These are phyloP conservation scores for Vesta saturnalis DNA, from an alignment of 2,888 invertebrate species.

Conservation along the genomic window DNA sequence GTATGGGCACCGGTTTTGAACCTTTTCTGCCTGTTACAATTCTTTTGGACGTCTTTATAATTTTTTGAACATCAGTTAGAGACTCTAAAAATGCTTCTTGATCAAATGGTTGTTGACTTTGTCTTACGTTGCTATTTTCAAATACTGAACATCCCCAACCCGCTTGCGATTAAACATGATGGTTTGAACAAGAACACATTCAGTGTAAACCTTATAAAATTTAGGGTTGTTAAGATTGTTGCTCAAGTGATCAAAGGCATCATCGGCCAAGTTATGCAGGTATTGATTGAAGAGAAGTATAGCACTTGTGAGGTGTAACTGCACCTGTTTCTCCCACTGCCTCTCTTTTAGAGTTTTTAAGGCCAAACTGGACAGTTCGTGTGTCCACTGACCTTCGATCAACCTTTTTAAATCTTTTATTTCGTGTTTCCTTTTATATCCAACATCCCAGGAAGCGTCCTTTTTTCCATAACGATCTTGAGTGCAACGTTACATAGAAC, in stretches of 20 bases:
- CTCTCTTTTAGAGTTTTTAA: conserved; percentile 44
- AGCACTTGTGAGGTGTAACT: conserved; percentile 42
- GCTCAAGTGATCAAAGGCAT: conserved; percentile 34
- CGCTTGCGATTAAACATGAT: conserved; percentile 26
- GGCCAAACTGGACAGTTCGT: conserved; percentile 45
- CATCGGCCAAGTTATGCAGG: conserved; percentile 28
- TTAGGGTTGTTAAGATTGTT: conserved; percentile 25
- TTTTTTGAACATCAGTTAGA: conserved; percentile 30
- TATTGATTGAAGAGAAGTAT: conserved; percentile 38
- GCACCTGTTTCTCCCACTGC: conserved; percentile 39
- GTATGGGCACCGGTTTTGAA: conserved; percentile 27
- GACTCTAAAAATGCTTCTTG: conserved; percentile 33
- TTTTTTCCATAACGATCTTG: conserved; percentile 22
- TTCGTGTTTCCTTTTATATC: conserved; percentile 21
- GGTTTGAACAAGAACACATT: conserved; percentile 32
- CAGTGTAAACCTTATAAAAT: conserved; percentile 42
- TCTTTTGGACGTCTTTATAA: conserved; percentile 37
- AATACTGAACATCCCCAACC: conserved; percentile 21
- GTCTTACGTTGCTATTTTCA: conserved; percentile 17
- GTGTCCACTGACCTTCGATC: conserved; percentile 45
- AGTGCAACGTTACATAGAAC: conserved; percentile 23
- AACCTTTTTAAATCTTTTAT: conserved; percentile 28
- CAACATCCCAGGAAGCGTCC: conserved; percentile 10
- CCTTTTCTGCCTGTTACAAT: conserved; percentile 37
- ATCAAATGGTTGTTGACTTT: neutral